These are phyloP conservation scores for Gobio gobio DNA, from an alignment of 2,113 vertebrate species.

Conservation along the genomic window DNA sequence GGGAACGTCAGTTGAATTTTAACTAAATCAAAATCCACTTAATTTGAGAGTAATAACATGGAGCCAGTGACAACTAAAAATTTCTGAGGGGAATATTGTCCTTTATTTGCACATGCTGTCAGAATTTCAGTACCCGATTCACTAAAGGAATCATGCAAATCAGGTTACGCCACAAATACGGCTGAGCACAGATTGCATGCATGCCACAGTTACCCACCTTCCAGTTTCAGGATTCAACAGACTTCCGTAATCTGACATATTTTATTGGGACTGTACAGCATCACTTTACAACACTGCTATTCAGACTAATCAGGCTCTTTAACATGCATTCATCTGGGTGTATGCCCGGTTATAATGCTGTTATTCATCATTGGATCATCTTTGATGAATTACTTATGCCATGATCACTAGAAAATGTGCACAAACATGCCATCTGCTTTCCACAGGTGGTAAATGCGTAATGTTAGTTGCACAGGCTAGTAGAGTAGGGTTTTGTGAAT, in stretches of 20 bases:
- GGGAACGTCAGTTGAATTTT: not conserved
- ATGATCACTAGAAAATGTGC: too few species aligned
- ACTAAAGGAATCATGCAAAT: not conserved
- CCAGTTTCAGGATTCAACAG: not conserved
- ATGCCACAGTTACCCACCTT: not conserved
- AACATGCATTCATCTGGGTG: too few species aligned
- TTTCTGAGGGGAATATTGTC: not conserved
- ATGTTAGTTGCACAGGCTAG: too few species aligned
- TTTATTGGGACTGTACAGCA: not conserved
- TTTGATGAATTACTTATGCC: too few species aligned
- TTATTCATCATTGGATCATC: too few species aligned
- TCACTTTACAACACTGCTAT: too few species aligned
- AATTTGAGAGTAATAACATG: not conserved
- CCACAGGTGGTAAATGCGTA: too few species aligned
- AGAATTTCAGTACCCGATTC: not conserved
- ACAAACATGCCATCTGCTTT: too few species aligned
- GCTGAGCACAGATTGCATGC: not conserved
- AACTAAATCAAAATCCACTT: conserved; percentile 8
- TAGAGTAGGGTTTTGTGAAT: too few species aligned
- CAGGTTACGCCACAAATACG: not conserved
- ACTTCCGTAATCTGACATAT: not conserved
- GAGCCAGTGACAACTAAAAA: not conserved
- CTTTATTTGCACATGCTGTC: not conserved
- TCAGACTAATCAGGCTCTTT: too few species aligned
- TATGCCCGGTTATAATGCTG: too few species aligned